Evolutionary conservation across 2,797 vertebrate species (phyloP), one percentile per base, ranked within the genome.

Genomic region (Ceyx erithaca): DNA sequence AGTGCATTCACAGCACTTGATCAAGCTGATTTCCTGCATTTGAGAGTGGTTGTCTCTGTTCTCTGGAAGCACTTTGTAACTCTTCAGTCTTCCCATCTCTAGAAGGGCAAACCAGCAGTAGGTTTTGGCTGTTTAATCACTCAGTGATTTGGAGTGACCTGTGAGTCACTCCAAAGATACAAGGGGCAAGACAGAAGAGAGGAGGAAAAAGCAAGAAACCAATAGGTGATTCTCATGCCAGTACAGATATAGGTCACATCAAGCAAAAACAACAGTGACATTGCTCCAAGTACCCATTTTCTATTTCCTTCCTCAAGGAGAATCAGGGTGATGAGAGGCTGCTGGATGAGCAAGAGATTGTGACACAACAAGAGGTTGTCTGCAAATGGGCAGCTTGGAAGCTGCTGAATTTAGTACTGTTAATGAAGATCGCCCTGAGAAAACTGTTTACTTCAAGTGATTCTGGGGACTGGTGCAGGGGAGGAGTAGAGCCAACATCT

Each of bases 221-320:
- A 75, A 46, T 5, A 40, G n/a, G 33, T 0, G 0, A 75, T 1
- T 3, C 15, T 62, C 0, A 0, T 19, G 51, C 31, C 69, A 40
- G 30, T 20, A 81, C 2, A 64, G 59, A 63, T 0, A 0, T 18
- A 17, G 46, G 55, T 48, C 11, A 40, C 33, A 49, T 30, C 33
- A 58, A 78, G 19, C 18, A 84, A 79, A 37, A 86, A 41, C 57
- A 88, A 51, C 9, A 66, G 12, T 31, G 23, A 89, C 5, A 7
- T 11, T 75, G 43, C 21, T 82, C 41, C 1, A 3, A 57, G 45
- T 40, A 31, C 31, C 46, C 2, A 3, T 54, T 64, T 25, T 31
- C 73, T 57, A 30, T 26, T 75, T 87, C 18, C 9, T 70, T 87
- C 33, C 49, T 76, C 64, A 49, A 84, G 64, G 61, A 91, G 37